phyloP scores from a whole-genome alignment of 2,888 invertebrate genomes.

The Scaptomyza polygonia region DNA sequence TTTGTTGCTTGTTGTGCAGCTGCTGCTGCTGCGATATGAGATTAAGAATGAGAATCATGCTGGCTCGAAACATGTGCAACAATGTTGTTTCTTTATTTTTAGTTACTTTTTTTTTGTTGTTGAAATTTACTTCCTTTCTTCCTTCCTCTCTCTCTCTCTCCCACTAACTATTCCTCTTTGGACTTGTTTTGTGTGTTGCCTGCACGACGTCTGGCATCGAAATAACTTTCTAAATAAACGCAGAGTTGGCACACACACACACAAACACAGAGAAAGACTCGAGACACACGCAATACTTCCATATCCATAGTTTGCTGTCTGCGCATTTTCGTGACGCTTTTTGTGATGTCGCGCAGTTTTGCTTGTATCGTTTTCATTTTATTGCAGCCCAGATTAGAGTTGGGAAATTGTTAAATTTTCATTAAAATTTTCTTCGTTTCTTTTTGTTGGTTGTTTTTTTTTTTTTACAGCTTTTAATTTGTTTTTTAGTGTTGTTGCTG shows the following conservation, averaged over 20 bases:
- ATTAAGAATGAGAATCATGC: slow-evolving; percentile 34
- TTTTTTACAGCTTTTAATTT: slow-evolving; percentile 43
- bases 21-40: slow-evolving; percentile 39
- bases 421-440: slow-evolving; percentile 53
- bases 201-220: slow-evolving; percentile 50
- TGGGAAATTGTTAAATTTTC: slow-evolving; percentile 77
- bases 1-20: slow-evolving; percentile 22
- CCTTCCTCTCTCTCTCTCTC: neutral
- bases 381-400: slow-evolving; percentile 76
- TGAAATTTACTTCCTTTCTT: slow-evolving; percentile 30
- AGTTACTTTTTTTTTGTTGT: slow-evolving; percentile 76
- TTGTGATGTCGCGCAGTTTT: slow-evolving; percentile 55
- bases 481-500: slow-evolving; percentile 36
- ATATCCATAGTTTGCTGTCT: slow-evolving; percentile 55
- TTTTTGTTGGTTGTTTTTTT: too few species aligned
- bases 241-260: slow-evolving; percentile 57
- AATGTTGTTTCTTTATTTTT: slow-evolving; percentile 77
- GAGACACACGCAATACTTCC: slow-evolving; percentile 30
- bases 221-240: slow-evolving; percentile 79
- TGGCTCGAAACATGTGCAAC: slow-evolving; percentile 66
- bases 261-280: slow-evolving; percentile 9
- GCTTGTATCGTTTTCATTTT: slow-evolving; percentile 75
- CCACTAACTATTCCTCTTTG: neutral
- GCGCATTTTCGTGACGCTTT: slow-evolving; percentile 71
- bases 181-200: slow-evolving; percentile 33